phyloP scores from a whole-genome alignment of 2,113 vertebrate species.

The rat (Rattus norvegicus) region GRCr8 NC_086030.1:33738001-33738500 shows the following conservation, averaged over 20 bases:
- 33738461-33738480: neutral
- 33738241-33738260: neutral
- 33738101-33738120: conserved; percentile 35
- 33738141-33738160: neutral
- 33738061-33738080: conserved; percentile 79
- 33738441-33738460: neutral
- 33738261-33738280: neutral
- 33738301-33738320: conserved; percentile 56
- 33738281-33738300: neutral
- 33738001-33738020: conserved; percentile 20
- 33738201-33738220: neutral
- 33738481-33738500: neutral
- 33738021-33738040: conserved; percentile 12
- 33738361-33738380: neutral
- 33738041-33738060: neutral
- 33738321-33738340: conserved; percentile 66
- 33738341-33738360: conserved; percentile 48
- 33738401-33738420: neutral
- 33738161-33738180: neutral
- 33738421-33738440: neutral
- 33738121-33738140: neutral
- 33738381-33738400: neutral
- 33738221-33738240: neutral
- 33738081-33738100: neutral
- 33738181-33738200: neutral